phyloP scores from a whole-genome alignment of 2,888 invertebrate species.

The Rhimphoctona megacephalus region DNA sequence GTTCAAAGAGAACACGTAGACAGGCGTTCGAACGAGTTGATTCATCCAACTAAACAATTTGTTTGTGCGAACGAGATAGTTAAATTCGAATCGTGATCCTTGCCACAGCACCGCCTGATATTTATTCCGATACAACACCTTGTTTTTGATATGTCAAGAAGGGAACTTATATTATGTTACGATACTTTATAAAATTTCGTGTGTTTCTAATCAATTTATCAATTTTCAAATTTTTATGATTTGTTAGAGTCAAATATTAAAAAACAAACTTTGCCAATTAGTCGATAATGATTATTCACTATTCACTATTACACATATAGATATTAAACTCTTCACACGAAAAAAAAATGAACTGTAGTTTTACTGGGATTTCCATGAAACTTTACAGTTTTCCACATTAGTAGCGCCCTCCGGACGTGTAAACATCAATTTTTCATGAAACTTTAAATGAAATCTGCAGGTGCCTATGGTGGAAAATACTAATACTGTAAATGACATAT shows the following conservation, averaged over 20 bases:
- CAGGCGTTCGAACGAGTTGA: constrained; percentile 27
- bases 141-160: not conserved
- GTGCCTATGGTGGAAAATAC: too few species aligned
- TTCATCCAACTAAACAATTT: constrained; percentile 47
- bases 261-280: too few species aligned
- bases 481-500: too few species aligned
- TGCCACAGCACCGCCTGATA: not conserved
- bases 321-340: too few species aligned
- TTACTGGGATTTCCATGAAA: too few species aligned
- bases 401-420: too few species aligned
- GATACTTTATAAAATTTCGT: not conserved
- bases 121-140: constrained; percentile 40
- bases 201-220: not conserved
- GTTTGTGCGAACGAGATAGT: constrained; percentile 22
- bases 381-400: too few species aligned
- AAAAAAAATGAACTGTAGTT: too few species aligned
- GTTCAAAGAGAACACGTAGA: constrained; percentile 26
- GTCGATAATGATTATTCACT: not conserved
- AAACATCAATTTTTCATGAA: too few species aligned
- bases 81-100: constrained; percentile 19
- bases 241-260: too few species aligned
- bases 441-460: too few species aligned
- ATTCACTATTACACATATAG: not conserved
- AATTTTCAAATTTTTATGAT: not conserved
- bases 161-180: not conserved